Base-by-base conservation (phyloP, 2,113 vertebrate species). In the Hydrolagus affinis region DNA sequence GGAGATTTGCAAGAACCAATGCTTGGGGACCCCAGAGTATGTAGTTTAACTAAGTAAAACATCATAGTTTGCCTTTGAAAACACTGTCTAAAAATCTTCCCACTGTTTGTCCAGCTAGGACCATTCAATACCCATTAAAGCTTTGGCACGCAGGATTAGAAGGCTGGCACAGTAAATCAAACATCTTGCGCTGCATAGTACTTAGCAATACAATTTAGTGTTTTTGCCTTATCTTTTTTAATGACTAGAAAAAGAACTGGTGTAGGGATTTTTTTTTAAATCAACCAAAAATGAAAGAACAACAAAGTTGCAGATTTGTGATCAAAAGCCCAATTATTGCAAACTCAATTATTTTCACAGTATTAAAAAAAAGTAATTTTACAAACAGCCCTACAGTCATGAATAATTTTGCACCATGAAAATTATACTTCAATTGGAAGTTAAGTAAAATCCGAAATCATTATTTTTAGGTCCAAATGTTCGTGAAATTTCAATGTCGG, bases 401-500 rank as follows among this genome's bases (percentile, higher is more conserved):
- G 60, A 83, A 83, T 83, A 83, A 83, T 83, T 64, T 19, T 62
- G 66, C 30, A 23, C 25, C 23, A 44, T 8, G 25, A 66, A 28
- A 83, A 83, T 59, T 77, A 23, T 77, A 21, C 57, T 60, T 11
- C 59, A 77, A 77, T 9, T 83, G 60, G 62, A 83, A 30, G 59
- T 83, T 15, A 32, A 83, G 14, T 66, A 15, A 83, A 66, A 23
- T 66, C 77, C 64, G 60, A 66, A 64, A 83, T 83, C 30, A 77
- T 32, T 72, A 2, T 64, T 66, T 64, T 83, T 17, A 28, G 15
- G 1, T 19, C 19, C 15, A 64, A 17, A 66, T 9, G 14, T 28
- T 30, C 1, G 60, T 83, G 62, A 64, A 83, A 66, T 64, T 28
- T 44, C 30, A 83, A 83, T 19, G 62, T 64, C n/a, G 28, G 25